Evolutionary conservation across 1,140 invertebrate species (phyloP).

Genomic region (Drosophila bocqueti): DNA sequence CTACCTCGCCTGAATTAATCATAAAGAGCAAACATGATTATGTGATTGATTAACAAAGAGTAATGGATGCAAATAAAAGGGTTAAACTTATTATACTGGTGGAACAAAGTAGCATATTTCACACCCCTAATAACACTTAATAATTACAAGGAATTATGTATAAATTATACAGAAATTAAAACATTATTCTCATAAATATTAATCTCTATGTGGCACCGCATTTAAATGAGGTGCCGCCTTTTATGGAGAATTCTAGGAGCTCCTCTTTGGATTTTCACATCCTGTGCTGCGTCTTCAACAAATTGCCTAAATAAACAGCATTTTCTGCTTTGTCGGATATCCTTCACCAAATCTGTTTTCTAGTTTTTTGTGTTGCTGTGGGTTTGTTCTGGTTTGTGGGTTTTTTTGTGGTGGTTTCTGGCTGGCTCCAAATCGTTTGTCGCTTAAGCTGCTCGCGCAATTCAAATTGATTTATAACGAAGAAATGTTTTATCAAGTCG

Average conservation of each 20-base stretch:
- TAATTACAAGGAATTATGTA: background rate
- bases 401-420: constrained; percentile 12
- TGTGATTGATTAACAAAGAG: constrained; percentile 14
- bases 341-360: constrained; percentile 2
- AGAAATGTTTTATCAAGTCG: constrained; percentile 56
- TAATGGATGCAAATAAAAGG: background rate
- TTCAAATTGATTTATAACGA: constrained; percentile 72
- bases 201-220: background rate
- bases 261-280: background rate
- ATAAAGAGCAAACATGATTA: constrained; percentile 7
- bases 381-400: constrained; percentile 20
- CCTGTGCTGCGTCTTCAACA: constrained; percentile 5
- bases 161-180: background rate
- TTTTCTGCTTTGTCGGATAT: constrained; percentile 50
- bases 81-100: background rate
- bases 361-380: background rate
- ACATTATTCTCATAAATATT: background rate
- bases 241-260: background rate
- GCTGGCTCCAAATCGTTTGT: constrained; percentile 54
- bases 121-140: background rate
- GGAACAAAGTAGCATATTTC: too few species aligned
- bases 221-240: constrained; percentile 12
- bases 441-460: constrained; percentile 60
- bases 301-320: constrained; percentile 62
- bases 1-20: constrained; percentile 3